Base-by-base conservation (phyloP, 2,797 vertebrate species). In the Scomberomorus guttatus region DNA sequence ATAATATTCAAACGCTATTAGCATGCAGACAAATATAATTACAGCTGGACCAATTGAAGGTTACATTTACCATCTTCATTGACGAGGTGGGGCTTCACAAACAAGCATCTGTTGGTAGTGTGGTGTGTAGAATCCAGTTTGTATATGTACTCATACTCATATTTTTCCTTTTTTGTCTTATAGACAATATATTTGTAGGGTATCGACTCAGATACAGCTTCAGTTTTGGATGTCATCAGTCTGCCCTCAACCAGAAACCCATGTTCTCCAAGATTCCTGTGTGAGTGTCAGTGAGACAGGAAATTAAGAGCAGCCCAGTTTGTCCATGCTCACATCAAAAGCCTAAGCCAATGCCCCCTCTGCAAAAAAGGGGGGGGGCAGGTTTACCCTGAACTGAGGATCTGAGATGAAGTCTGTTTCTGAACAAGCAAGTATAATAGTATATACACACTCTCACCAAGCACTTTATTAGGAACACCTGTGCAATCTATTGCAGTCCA, bases 141-240 rank as follows among this genome's bases (percentile, higher is more conserved):
- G 86, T 98, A 98, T 85, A 99, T 98, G 48, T 87, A 91, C 78
- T 99, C 98, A 6, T 11, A 97, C 0, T 94, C 75, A 1, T 87
- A 86, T 9, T 0, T 54, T 0, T 0, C 0, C 14, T 73, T 83
- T 48, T 89, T 86, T 0, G 0, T 0, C 2, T 0, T 81, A 3
- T 34, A n/a, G 0, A 98, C 48, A 7, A 91, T 15, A 10, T 99
- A 99, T 86, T 99, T 99, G 91, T 99, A 99, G 0, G 97, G 95
- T 82, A 98, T 96, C 0, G 0, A 0, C n/a, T 4, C 34, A 12
- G 90, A 0, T 15, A 71, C 0, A 12, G 83, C 60, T 0, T 63
- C 0, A 0, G 0, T 3, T 87, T 83, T 96, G 1, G 25, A 32
- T 22, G 97, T 72, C 6, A 1, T 0, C 1, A 92, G 25, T 0